Evolutionary conservation across 1,140 invertebrate species (phyloP), one percentile per base, ranked within the genome.

Genomic region (Listronotus oregonensis): DNA sequence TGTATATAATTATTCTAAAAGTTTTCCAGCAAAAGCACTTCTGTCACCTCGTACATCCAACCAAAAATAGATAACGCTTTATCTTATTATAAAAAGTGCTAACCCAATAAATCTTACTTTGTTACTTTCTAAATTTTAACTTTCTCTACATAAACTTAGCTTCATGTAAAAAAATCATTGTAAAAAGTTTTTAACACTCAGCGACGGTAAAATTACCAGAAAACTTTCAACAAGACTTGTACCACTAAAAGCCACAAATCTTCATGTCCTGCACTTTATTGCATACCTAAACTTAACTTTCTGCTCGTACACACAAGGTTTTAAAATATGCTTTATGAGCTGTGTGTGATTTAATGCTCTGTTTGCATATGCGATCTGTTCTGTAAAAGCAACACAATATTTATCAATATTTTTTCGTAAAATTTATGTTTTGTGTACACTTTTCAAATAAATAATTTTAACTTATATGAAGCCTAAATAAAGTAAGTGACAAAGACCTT

Each of bases 251-350:
- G 43, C 58, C 34, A 61, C 58, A 61, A 61, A 61, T 61, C 39
- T 61, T 34, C 58, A 42, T 61, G 58, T 61, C 58, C 47, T 37
- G 40, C 50, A 18, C 58, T 61, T 61, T 61, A 61, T 61, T 50
- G 58, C 58, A 61, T 61, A 61, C 58, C 34, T 61, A 61, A 61
- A 61, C 15, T 51, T 61, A 37, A 32, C 47, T 61, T 61, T 34
- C 58, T 21, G 47, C 58, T 50, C 58, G 47, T 51, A 61, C 58
- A 14, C 47, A 47, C 51, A 47, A 55, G 44, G 51, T 54, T 63
- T 55, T 57, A 50, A 57, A 65, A 65, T 42, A 65, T 65, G 63
- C 44, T 65, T 65, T 58, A 65, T 65, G 63, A 51, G 63, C 63
- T 65, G 63, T 65, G 54, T 58, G 63, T 65, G 63, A 65, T 65